These are phyloP conservation scores for Meteorus sp. DNA, from an alignment of 1,140 invertebrate genomes.

Conservation along the genomic window DNA sequence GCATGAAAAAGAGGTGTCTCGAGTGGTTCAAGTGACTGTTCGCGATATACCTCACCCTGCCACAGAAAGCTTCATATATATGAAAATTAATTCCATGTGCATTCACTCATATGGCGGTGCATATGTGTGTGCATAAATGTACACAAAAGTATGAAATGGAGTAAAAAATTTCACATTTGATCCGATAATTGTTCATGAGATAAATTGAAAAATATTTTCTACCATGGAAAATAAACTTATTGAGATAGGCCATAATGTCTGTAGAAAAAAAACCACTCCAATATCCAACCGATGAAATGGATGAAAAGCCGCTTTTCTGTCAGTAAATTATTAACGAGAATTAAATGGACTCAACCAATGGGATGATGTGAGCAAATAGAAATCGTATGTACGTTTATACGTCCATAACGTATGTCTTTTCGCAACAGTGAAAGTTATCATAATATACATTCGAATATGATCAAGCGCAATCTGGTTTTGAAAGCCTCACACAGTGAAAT, in stretches of 20 bases:
- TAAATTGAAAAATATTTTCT: not conserved
- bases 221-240: too few species aligned
- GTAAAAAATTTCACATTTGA: too few species aligned
- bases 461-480: slow-evolving; percentile 2
- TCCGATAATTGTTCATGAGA: too few species aligned
- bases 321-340: too few species aligned
- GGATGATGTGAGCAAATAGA: not conserved
- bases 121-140: not conserved
- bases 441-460: slow-evolving; percentile 2
- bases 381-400: not conserved
- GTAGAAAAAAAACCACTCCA: not conserved
- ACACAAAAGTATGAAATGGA: too few species aligned
- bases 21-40: slow-evolving; percentile 43
- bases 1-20: slow-evolving; percentile 51
- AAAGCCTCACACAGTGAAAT: not conserved
- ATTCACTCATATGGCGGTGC: slow-evolving; percentile 11
- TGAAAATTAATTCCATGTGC: slow-evolving; percentile 40
- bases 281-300: too few species aligned
- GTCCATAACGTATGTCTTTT: not conserved
- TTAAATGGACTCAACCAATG: not conserved
- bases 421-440: not conserved
- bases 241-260: too few species aligned
- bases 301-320: too few species aligned
- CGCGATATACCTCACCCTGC: slow-evolving; percentile 32
- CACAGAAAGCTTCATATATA: slow-evolving; percentile 20